Evolutionary conservation across 2,888 invertebrate species (phyloP), one percentile per base, ranked within the genome.

Genomic region (Amaurobius ferox): DNA sequence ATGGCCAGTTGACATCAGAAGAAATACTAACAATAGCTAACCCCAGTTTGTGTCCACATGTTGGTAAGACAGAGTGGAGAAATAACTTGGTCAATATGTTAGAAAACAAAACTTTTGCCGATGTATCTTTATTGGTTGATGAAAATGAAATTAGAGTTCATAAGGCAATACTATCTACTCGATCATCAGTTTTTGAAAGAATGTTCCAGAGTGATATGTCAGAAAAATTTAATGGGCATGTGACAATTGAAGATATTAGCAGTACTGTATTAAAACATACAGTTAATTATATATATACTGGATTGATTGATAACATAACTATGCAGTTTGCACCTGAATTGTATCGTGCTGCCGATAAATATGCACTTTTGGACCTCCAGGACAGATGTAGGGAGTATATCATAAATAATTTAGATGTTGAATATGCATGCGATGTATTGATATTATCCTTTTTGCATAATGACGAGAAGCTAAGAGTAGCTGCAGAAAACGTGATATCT

Each of bases 311-410:
- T 23, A n/a, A 62, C 5, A 39, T 62, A 0, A n/a, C 23, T 13
- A 13, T 35, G 62, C 13, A n/a, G 0, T 23, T 39, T 16, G 73
- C 73, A 16, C 26, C 32, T 1, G 73, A 62, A 26, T 32, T 73
- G 28, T 73, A 73, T 39, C 13, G 19, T 6, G 39, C 62, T 26
- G 73, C 73, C 16, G 62, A 73, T 16, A 73, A 62, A 62, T 73
- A 73, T 16, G 39, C 62, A 32, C 13, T 73, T 5, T 28, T 62
- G 13, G 19, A 26, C 16, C 13, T 73, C 28, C 35, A 40, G n/a
- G 0, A 6, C 26, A 26, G 13, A n/a, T 73, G 73, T 39, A 28
- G 26, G 0, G 26, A 26, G 7, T 62, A 39, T 19, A 16, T 73
- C 39, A 23, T 23, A 7, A 5, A 19, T 6, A 35, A 39, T 6